Percentiles rank a stretch among this genome's conserved stretches.
Conservation (phyloP, 2,113 vertebrate species). For the Alouatta palliata region DNA sequence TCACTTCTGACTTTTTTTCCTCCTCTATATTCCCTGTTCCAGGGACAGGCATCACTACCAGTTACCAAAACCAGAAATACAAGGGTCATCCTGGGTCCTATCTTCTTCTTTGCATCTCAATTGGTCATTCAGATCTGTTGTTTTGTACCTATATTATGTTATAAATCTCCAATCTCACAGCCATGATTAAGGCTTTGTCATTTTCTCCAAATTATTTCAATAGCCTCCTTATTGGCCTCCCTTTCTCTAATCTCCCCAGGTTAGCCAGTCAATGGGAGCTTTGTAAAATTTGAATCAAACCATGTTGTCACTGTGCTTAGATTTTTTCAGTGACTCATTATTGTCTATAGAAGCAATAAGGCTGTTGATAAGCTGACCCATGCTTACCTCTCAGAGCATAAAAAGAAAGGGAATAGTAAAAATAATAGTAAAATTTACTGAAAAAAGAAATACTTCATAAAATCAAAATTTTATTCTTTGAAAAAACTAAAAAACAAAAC, state of each 20-base stretch:
- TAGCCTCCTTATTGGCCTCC: not conserved
- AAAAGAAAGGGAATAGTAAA: not conserved
- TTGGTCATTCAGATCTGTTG: not conserved
- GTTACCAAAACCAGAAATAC: not conserved
- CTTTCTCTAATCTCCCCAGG: not conserved
- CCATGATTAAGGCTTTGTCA: not conserved
- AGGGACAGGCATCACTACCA: not conserved
- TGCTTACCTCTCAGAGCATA: not conserved
- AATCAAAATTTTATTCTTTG: slow-evolving; percentile 4
- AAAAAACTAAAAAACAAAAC: slow-evolving; percentile 42
- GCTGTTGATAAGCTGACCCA: not conserved
- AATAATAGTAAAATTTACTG: not conserved
- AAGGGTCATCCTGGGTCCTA: not conserved
- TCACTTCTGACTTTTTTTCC: not conserved
- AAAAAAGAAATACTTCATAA: not conserved
- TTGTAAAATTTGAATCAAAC: not conserved
- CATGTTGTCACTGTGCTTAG: not conserved
- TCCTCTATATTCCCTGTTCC: not conserved
- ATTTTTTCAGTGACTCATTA: not conserved
- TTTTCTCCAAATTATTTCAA: not conserved
- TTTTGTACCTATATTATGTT: not conserved
- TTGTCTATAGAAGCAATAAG: not conserved
- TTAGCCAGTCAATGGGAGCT: not conserved
- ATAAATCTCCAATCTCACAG: not conserved
- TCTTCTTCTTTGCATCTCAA: not conserved